Evolutionary conservation across 2,113 vertebrate genomes (phyloP), one percentile per base, ranked within the genome.

Genomic region (Lucifuga dentata): DNA sequence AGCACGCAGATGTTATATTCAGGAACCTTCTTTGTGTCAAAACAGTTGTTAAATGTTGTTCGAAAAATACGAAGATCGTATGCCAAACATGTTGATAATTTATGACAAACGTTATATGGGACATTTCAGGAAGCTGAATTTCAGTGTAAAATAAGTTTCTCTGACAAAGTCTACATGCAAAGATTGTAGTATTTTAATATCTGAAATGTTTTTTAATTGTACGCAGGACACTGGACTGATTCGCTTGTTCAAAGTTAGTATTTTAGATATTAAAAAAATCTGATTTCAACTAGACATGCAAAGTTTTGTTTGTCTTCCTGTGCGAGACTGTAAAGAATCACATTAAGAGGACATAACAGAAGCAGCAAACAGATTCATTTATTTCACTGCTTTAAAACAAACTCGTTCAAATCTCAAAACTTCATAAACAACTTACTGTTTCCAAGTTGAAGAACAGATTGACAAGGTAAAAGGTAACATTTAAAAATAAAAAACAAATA

Each of bases 301-400:
- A 29, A 29, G 3, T 5, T 29, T 7, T 29, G 26, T 7, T 29
- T 29, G 26, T 7, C 3, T n/a, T n/a, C n/a, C n/a, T n/a, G n/a
- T n/a, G n/a, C n/a, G 26, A 29, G 26, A 29, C 26, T 3, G 3
- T 29, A 29, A 29, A 29, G 26, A 29, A 29, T 29, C 7, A 23
- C 26, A 51, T 32, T 40, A 23, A 45, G 35, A 60, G 43, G 32
- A 75, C 51, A 72, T 44, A 40, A 40, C 65, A n/a, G n/a, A n/a
- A n/a, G n/a, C n/a, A n/a, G n/a, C n/a, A n/a, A n/a, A n/a, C n/a
- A n/a, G n/a, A 66, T 83, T 46, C 46, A 68, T 79, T 89, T 85
- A 89, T 86, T 91, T 74, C 68, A 87, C 66, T 78, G 48, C 7
- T 84, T 60, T 84, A 40, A 89, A 89, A 81, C 75, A 78, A 84